Evolutionary conservation across 2,888 invertebrate genomes (phyloP).

Genomic region (Drosophila anomelani): DNA sequence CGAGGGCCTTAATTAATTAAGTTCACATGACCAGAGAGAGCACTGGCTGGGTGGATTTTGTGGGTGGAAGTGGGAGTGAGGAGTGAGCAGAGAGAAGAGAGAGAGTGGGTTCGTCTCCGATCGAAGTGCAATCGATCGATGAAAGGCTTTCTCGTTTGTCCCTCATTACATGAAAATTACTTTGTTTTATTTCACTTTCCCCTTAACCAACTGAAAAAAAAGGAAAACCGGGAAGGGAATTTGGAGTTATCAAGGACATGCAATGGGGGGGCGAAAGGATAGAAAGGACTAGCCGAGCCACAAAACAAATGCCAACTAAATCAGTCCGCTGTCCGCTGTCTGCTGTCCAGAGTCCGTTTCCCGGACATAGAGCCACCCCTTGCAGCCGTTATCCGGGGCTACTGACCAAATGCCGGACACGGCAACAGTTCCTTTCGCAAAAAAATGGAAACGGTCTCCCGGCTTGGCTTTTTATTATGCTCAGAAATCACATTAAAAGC

Average conservation of each 20-base stretch:
- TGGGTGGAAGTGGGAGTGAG: not conserved
- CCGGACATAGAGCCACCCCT: slow-evolving; percentile 27
- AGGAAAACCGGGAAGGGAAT: slow-evolving; percentile 14
- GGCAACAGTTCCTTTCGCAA: slow-evolving; percentile 27
- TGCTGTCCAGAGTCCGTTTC: slow-evolving; percentile 2
- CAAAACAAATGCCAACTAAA: slow-evolving; percentile 50
- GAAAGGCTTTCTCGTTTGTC: slow-evolving; percentile 29
- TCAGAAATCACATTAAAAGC: slow-evolving; percentile 84
- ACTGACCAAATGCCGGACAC: slow-evolving; percentile 45
- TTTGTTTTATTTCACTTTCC: slow-evolving; percentile 49
- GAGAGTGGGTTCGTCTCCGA: slow-evolving; percentile 5
- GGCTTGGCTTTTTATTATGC: slow-evolving; percentile 77
- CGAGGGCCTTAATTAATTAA: slow-evolving; percentile 77
- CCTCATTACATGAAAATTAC: slow-evolving; percentile 52
- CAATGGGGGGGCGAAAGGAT: not conserved
- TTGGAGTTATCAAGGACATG: slow-evolving; percentile 30
- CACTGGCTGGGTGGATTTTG: slow-evolving; percentile 10
- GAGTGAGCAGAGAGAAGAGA: not conserved
- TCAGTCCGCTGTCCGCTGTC: slow-evolving; percentile 18
- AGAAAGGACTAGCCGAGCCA: slow-evolving; percentile 6
- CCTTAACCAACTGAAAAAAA: not conserved
- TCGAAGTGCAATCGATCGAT: slow-evolving; percentile 42
- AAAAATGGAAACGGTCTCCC: slow-evolving; percentile 43
- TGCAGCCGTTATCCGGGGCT: slow-evolving; percentile 16
- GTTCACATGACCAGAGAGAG: slow-evolving; percentile 74